A percentile compares a stretch with the other conserved stretches of the same genome.
phyloP scores from a whole-genome alignment of 2,113 vertebrate genomes.

The Otus sunia region DNA sequence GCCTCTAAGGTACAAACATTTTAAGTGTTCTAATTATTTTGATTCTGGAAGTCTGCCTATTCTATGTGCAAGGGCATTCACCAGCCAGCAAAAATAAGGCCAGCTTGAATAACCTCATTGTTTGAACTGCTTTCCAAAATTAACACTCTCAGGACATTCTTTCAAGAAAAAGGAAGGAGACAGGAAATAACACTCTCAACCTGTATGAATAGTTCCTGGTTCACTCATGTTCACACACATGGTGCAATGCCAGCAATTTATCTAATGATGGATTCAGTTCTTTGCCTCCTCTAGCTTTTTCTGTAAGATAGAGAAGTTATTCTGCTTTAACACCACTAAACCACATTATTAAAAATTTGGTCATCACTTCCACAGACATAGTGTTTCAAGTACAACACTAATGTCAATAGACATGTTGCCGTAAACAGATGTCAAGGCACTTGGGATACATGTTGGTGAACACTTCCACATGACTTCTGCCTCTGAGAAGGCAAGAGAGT shows the following conservation, averaged over 20 bases:
- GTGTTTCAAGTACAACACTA: background rate
- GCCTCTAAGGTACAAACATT: slow-evolving; percentile 1
- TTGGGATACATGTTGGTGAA: background rate
- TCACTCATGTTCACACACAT: background rate
- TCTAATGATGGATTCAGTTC: background rate
- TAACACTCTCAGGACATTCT: background rate
- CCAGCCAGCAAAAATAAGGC: slow-evolving; percentile 22
- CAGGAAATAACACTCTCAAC: slow-evolving; percentile 33
- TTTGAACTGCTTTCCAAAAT: slow-evolving; percentile 27
- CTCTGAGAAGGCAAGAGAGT: background rate
- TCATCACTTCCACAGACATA: background rate
- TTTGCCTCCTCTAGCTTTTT: background rate
- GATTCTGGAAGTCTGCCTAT: slow-evolving; percentile 27
- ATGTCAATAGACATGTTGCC: background rate
- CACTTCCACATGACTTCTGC: background rate
- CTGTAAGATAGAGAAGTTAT: background rate
- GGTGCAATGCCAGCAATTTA: background rate
- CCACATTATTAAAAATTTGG: background rate
- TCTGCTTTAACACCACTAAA: background rate
- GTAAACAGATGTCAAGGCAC: background rate
- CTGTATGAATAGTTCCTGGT: background rate
- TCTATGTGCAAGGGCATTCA: background rate
- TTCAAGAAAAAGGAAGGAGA: slow-evolving; percentile 2
- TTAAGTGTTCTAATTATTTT: slow-evolving; percentile 32
- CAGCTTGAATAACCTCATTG: slow-evolving; percentile 27